phyloP scores from a whole-genome alignment of 2,888 invertebrate species.

The Catotricha subobsoleta region DNA sequence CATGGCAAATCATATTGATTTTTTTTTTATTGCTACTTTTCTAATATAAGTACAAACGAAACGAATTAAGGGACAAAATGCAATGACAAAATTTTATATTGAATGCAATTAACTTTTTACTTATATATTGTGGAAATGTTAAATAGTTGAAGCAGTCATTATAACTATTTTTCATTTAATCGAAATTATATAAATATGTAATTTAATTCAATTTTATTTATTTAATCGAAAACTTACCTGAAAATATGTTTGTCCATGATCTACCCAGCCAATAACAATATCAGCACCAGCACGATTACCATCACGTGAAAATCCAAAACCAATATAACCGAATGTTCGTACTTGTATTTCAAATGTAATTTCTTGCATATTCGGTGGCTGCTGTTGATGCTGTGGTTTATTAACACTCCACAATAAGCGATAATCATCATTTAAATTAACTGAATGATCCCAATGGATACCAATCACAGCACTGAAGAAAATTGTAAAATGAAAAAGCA shows the following conservation, averaged over 20 bases:
- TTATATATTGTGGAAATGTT: background rate
- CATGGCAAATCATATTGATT: background rate
- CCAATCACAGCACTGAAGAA: slow-evolving; percentile 5
- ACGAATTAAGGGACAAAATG: background rate
- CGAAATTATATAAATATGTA: background rate
- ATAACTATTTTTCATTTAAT: background rate
- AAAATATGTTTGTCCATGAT: slow-evolving; percentile 60
- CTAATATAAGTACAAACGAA: background rate
- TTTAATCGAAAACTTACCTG: slow-evolving; percentile 43
- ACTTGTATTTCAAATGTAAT: slow-evolving; percentile 72
- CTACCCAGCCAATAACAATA: slow-evolving; percentile 80
- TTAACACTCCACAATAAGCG: slow-evolving; percentile 54
- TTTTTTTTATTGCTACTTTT: background rate
- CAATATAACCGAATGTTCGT: slow-evolving; percentile 68
- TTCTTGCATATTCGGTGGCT: slow-evolving; percentile 33
- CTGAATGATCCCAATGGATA: slow-evolving; percentile 33
- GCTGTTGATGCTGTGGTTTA: slow-evolving; percentile 24
- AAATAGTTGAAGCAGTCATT: background rate
- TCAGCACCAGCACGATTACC: slow-evolving; percentile 68
- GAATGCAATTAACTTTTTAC: slow-evolving; percentile 2
- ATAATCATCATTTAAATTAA: slow-evolving; percentile 38
- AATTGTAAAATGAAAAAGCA: background rate
- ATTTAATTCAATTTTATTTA: background rate
- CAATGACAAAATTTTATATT: slow-evolving; percentile 3
- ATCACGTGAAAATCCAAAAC: slow-evolving; percentile 67